These are phyloP conservation scores for Eulemur macaco DNA, from an alignment of 2,113 vertebrate species.

Conservation along the genomic window DNA sequence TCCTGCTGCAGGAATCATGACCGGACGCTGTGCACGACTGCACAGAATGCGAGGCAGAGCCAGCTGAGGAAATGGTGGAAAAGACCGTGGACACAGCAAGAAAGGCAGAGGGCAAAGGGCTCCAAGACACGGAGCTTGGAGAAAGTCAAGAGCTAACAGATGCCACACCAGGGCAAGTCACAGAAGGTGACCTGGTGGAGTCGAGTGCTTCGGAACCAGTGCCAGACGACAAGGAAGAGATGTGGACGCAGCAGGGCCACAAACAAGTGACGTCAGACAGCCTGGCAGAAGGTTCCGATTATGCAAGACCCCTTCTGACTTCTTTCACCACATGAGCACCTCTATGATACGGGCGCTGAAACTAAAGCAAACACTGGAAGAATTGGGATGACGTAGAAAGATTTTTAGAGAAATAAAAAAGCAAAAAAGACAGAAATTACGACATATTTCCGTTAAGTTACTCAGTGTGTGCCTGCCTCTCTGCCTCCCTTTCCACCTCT, in stretches of 20 bases:
- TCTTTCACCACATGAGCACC: background rate
- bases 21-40: background rate
- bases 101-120: background rate
- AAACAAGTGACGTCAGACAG: background rate
- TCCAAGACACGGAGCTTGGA: background rate
- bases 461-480: background rate
- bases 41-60: background rate
- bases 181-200: background rate
- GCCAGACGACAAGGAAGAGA: background rate
- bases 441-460: background rate
- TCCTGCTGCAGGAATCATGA: background rate
- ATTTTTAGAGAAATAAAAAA: background rate
- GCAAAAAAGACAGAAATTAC: background rate
- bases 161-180: background rate
- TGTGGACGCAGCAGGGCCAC: background rate
- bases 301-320: background rate
- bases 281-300: background rate
- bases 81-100: background rate
- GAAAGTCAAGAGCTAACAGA: background rate
- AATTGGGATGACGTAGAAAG: background rate
- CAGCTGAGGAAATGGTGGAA: background rate
- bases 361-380: background rate
- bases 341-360: background rate
- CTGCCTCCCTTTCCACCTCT: background rate
- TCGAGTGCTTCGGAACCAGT: background rate